phyloP scores from a whole-genome alignment of 2,113 vertebrate genomes.

The Chloroceryle aenea region DNA sequence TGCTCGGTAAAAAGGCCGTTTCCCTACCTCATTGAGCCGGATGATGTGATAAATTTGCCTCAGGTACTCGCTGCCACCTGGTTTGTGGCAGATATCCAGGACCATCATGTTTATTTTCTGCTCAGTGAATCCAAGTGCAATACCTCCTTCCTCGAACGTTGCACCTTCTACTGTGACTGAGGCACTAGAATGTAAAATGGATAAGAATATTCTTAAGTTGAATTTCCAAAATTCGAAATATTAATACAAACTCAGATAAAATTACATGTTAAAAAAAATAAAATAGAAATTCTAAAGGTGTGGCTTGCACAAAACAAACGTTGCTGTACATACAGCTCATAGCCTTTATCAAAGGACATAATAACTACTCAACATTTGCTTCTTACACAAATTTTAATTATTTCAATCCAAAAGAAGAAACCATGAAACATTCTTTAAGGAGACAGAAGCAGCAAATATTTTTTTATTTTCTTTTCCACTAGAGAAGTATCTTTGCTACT shows the following conservation, averaged over 20 bases:
- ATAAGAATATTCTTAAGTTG: not conserved
- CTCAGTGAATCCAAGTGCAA: conserved; percentile 89
- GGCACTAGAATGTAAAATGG: conserved; percentile 75
- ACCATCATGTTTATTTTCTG: conserved; percentile 98
- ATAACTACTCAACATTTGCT: not conserved
- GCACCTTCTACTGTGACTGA: conserved; percentile 76
- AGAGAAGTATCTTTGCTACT: conserved; percentile 41
- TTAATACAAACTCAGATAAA: not conserved
- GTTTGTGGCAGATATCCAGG: conserved; percentile 98
- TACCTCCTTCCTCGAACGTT: conserved; percentile 74
- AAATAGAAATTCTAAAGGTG: not conserved
- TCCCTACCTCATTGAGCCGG: conserved; percentile 99
- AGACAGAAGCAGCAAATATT: conserved; percentile 41
- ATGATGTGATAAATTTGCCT: conserved; percentile 99
- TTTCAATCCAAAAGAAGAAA: conserved; percentile 27
- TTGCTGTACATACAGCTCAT: not conserved
- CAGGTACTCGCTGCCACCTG: conserved; percentile 97
- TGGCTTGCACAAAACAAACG: not conserved
- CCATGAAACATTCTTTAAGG: conserved; percentile 43
- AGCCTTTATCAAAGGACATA: not conserved
- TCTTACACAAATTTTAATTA: not conserved
- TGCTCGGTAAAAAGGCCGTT: conserved; percentile 92
- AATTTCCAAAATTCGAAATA: not conserved
- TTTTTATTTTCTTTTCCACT: conserved; percentile 49
- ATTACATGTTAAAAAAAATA: not conserved